phyloP scores from a whole-genome alignment of 2,113 vertebrate species.

The Pelmatolapia mariae region DNA sequence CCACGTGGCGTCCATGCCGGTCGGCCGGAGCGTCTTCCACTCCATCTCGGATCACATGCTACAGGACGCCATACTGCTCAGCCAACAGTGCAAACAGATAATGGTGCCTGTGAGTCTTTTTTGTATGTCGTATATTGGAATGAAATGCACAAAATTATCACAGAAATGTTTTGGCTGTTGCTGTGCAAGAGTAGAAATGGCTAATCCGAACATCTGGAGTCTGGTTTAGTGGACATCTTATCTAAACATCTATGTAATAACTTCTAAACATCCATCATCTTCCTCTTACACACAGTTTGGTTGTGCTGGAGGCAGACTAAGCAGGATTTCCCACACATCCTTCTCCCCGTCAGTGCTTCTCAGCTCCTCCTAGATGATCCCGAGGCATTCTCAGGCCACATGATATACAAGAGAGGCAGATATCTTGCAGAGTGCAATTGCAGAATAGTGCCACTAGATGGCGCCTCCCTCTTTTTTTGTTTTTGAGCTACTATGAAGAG shows the following conservation, averaged over 20 bases:
- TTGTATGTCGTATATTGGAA: background rate
- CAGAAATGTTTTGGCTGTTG: background rate
- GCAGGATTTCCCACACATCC: background rate
- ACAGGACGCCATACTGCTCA: constrained; percentile 86
- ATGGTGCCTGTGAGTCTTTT: constrained; percentile 93
- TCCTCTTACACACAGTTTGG: background rate
- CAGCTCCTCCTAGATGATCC: background rate
- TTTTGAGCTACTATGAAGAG: background rate
- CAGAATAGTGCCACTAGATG: background rate
- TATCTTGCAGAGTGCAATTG: background rate
- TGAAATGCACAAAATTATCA: background rate
- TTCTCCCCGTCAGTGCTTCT: background rate
- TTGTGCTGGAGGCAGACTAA: background rate
- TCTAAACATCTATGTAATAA: background rate
- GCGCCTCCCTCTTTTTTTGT: accelerated
- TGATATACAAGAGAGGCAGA: background rate
- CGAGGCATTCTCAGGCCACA: accelerated
- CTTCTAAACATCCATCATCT: background rate
- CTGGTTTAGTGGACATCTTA: background rate
- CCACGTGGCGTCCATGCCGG: constrained; percentile 89
- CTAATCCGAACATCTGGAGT: background rate
- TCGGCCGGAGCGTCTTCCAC: constrained; percentile 80
- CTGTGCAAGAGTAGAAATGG: background rate
- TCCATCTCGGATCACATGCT: constrained; percentile 92
- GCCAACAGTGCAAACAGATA: constrained; percentile 88